Base-by-base conservation (phyloP, 2,113 vertebrate species). In the Sardina pilchardus region DNA sequence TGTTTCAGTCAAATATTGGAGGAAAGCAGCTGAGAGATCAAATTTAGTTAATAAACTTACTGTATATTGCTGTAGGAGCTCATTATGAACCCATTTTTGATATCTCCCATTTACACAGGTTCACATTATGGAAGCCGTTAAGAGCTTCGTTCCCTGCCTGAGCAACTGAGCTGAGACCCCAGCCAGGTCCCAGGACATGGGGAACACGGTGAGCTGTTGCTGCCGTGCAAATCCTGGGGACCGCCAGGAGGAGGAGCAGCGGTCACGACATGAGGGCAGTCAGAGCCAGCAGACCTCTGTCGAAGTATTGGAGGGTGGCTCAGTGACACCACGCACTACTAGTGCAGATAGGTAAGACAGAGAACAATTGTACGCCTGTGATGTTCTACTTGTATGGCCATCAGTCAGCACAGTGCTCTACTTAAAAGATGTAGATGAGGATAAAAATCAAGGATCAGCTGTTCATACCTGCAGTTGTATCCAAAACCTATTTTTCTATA, bases 231-330 rank as follows among this genome's bases (percentile, higher is more conserved):
- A 80, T 90, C 84, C 44, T 81, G 50, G 85, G 45, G 48, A 86
- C 30, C 82, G 21, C 26, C 3, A 42, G 82, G 95, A 95, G 82
- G 95, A 95, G 86, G 89, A 83, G 39, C 93, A 91, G 19, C 90
- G 82, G 26, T 86, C 95, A 83, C 89, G 95, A 67, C 86, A 89
- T 0, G 90, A 91, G 59, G 86, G 91, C 26, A 48, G 16, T 86
- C 0, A 88, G 92, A 86, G 44, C 82, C 45, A 43, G 36, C 24
- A 85, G 8, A 85, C n/a, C 87, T 85, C 24, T 85, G 0, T 85
- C 81, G 24, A 84, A 85, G 9, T 19, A 39, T 84, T 63, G 1
- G 85, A 78, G 2, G 48, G 53, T 14, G 17, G 84, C 16, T 8
- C 71, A 36, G 10, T 36, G 71, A 78, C 1, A 4, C 30, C 71